A percentile compares a stretch with the other conserved stretches of the same genome.
These are phyloP conservation scores for Chrosomus eos DNA, from an alignment of 2,797 vertebrate species.

Conservation along the genomic window DNA sequence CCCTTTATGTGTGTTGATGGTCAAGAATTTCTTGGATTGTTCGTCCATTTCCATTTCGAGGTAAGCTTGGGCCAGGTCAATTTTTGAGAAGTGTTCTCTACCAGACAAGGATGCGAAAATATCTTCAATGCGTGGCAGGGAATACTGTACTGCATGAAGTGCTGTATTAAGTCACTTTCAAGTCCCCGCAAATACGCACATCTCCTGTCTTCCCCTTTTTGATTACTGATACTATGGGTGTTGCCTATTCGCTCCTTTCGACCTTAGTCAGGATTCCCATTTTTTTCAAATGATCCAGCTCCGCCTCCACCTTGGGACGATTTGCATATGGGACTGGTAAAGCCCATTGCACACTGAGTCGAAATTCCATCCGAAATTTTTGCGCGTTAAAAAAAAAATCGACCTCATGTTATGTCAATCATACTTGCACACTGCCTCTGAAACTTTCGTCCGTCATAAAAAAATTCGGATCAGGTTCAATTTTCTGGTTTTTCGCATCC, in stretches of 20 bases:
- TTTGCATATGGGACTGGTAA: slow-evolving; percentile 7
- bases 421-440: too few species aligned
- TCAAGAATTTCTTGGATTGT: slow-evolving; percentile 25
- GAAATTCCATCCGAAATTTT: too few species aligned
- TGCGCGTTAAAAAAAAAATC: too few species aligned
- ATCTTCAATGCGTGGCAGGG: slow-evolving; percentile 33
- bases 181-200: slow-evolving; percentile 22
- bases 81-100: slow-evolving; percentile 34
- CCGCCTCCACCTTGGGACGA: background rate
- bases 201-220: background rate
- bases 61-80: slow-evolving; percentile 41
- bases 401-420: too few species aligned
- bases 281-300: background rate
- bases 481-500: too few species aligned
- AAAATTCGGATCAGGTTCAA: too few species aligned
- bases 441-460: too few species aligned
- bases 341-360: too few species aligned
- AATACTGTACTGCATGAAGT: slow-evolving; percentile 39
- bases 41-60: slow-evolving; percentile 47
- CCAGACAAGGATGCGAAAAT: slow-evolving; percentile 35
- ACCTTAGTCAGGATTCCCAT: background rate
- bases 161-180: slow-evolving; percentile 48
- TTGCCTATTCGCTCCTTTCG: background rate
- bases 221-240: background rate
- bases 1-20: slow-evolving; percentile 52